Conservation (phyloP, 2,888 invertebrate species). For the Spialia ferax region DNA sequence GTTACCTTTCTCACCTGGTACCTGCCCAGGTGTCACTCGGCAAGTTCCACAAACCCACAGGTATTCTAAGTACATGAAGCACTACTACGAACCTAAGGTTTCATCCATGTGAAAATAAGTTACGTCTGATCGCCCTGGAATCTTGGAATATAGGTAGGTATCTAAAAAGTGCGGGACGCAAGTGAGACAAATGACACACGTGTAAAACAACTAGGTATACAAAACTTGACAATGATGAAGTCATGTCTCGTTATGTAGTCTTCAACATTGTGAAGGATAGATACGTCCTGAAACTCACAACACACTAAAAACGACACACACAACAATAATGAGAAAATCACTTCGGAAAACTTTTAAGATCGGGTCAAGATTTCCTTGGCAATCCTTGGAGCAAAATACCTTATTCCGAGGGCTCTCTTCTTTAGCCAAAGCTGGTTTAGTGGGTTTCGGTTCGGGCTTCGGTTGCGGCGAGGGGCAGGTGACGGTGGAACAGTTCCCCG, state of each 20-base stretch:
- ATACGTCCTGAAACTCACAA: constrained; percentile 31
- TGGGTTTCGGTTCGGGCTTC: constrained; percentile 48
- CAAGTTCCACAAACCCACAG: too few species aligned
- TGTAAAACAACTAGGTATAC: background rate
- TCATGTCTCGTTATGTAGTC: constrained; percentile 35
- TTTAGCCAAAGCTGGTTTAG: constrained; percentile 47
- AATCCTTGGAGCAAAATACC: constrained; percentile 42
- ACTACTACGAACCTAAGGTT: too few species aligned
- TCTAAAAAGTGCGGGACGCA: background rate
- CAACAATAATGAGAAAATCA: background rate
- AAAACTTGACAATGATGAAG: constrained; percentile 29
- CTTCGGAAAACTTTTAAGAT: background rate
- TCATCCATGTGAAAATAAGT: too few species aligned
- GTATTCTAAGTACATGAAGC: too few species aligned
- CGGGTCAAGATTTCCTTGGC: background rate
- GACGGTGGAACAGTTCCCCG: constrained; percentile 53
- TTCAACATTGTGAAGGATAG: constrained; percentile 32
- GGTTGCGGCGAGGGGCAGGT: constrained; percentile 51
- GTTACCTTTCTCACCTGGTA: too few species aligned
- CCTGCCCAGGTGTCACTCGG: too few species aligned
- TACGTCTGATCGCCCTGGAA: too few species aligned
- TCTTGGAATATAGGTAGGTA: too few species aligned
- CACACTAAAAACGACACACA: constrained; percentile 25
- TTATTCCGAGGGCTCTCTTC: constrained; percentile 46
- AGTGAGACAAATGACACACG: constrained; percentile 17